Conservation (phyloP, 2,888 invertebrate species). For the Melanargia galathea region DNA sequence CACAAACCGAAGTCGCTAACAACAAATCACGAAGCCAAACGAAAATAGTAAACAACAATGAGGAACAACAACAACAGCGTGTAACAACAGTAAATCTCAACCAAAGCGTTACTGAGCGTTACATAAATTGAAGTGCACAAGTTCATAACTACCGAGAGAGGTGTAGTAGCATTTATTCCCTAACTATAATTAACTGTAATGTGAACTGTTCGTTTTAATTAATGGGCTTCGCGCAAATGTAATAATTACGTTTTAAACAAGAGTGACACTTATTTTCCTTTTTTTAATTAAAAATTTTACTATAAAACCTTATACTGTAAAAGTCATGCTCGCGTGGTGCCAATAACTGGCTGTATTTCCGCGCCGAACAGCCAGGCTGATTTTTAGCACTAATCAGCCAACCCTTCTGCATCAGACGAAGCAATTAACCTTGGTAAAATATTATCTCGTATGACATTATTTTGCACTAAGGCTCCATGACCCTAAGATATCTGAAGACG, state of each 20-base stretch:
- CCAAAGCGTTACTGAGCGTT: conserved; percentile 17
- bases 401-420: too few species aligned
- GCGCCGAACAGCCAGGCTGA: too few species aligned
- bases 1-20: conserved; percentile 36
- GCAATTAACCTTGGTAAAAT: too few species aligned
- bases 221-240: conserved; percentile 42
- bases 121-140: conserved; percentile 27
- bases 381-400: too few species aligned
- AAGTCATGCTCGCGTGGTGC: neutral
- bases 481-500: too few species aligned
- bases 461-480: too few species aligned
- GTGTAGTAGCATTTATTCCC: conserved; percentile 20
- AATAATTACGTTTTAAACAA: conserved; percentile 42
- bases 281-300: neutral
- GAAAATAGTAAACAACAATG: conserved; percentile 18
- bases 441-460: too few species aligned
- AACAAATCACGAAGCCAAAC: conserved; percentile 27
- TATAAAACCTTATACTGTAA: neutral
- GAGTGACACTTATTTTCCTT: neutral
- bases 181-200: conserved; percentile 56
- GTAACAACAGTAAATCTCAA: conserved; percentile 26
- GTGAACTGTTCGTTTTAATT: conserved; percentile 39
- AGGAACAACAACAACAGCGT: conserved; percentile 8
- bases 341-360: too few species aligned
- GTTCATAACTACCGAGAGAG: conserved; percentile 14